phyloP scores from a whole-genome alignment of 2,113 vertebrate species.

The Rattus norvegicus region GRCr8 NC_086027.1:48265501-48266000 shows the following conservation, averaged over 20 bases:
- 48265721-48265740: conserved; percentile 84
- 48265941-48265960: conserved; percentile 87
- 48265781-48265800: conserved; percentile 63
- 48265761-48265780: conserved; percentile 80
- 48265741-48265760: conserved; percentile 78
- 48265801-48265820: conserved; percentile 69
- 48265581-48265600: conserved; percentile 78
- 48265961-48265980: conserved; percentile 82
- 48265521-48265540: conserved; percentile 75
- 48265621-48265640: conserved; percentile 70
- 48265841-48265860: conserved; percentile 82
- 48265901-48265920: conserved; percentile 83
- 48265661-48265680: conserved; percentile 73
- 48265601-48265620: conserved; percentile 71
- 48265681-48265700: conserved; percentile 82
- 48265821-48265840: too few species aligned
- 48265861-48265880: conserved; percentile 87
- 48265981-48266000: conserved; percentile 86
- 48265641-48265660: conserved; percentile 79
- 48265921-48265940: conserved; percentile 82
- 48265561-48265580: conserved; percentile 65
- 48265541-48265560: conserved; percentile 70
- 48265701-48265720: conserved; percentile 85
- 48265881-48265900: conserved; percentile 87
- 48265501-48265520: conserved; percentile 78